Evolutionary conservation across 2,797 vertebrate genomes (phyloP).

Genomic region (Sarcophilus harrisii): DNA sequence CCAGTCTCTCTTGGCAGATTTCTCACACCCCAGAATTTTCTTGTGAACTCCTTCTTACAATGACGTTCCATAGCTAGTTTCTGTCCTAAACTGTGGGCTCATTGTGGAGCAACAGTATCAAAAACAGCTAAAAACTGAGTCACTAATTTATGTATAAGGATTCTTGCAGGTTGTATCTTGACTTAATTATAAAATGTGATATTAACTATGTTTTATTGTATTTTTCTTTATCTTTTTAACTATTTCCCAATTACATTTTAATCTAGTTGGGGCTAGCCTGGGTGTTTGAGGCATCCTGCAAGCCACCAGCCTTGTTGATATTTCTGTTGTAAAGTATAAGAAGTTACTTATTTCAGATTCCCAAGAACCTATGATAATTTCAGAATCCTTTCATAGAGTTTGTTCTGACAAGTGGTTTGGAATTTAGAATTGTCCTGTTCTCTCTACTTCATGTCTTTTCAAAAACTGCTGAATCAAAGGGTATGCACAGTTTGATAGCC

Average conservation of each 20-base stretch:
- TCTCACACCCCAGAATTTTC: background rate
- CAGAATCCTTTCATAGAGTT: background rate
- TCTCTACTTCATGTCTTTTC: constrained; percentile 31
- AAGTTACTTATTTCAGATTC: constrained; percentile 17
- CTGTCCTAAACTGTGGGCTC: background rate
- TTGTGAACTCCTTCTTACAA: background rate
- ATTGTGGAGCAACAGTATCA: background rate
- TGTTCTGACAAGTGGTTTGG: background rate
- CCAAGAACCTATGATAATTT: constrained; percentile 27
- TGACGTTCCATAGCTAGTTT: background rate
- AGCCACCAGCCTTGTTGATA: background rate
- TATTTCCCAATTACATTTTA: background rate
- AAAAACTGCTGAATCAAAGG: background rate
- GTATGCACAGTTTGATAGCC: too few species aligned
- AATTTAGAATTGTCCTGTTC: background rate
- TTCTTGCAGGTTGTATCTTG: background rate
- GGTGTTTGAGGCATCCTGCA: background rate
- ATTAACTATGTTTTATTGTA: background rate
- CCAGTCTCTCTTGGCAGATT: background rate
- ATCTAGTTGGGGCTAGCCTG: background rate
- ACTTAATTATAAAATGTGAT: background rate
- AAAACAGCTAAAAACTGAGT: background rate
- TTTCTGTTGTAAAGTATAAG: background rate
- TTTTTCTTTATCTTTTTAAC: background rate
- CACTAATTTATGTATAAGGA: background rate